phyloP scores from a whole-genome alignment of 2,888 invertebrate species.

The Eilema caniola region DNA sequence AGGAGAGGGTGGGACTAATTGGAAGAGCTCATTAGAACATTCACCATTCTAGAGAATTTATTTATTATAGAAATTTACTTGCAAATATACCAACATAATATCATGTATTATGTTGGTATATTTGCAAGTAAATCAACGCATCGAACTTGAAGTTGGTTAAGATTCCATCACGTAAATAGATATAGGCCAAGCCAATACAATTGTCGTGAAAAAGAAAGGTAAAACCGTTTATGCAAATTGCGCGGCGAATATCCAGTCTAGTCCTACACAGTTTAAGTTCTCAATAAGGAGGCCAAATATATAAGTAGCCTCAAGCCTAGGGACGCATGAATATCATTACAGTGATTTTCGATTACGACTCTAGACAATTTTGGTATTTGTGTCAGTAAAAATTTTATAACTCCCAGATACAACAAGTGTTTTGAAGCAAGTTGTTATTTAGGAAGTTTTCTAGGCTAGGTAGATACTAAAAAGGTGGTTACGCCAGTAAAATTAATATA shows the following conservation, averaged over 20 bases:
- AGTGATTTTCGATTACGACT: constrained; percentile 1
- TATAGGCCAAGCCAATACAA: background rate
- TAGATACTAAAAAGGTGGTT: too few species aligned
- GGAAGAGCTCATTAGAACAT: too few species aligned
- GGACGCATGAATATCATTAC: background rate
- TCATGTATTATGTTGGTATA: background rate
- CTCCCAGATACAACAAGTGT: background rate
- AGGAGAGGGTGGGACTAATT: too few species aligned
- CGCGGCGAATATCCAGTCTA: background rate
- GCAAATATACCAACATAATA: too few species aligned
- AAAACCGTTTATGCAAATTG: background rate
- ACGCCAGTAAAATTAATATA: too few species aligned
- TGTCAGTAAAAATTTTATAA: background rate
- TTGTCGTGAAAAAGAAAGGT: background rate
- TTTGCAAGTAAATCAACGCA: background rate
- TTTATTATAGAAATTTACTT: too few species aligned
- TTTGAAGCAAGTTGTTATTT: background rate
- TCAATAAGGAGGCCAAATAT: background rate
- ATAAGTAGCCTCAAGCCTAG: constrained; percentile 1
- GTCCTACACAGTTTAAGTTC: constrained; percentile 4
- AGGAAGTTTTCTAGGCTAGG: too few species aligned
- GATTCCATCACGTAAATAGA: background rate
- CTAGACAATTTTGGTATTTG: background rate
- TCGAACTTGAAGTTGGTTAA: too few species aligned
- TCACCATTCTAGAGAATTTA: too few species aligned